A percentile compares a stretch with the other conserved stretches of the same genome.
phyloP scores from a whole-genome alignment of 2,888 invertebrate species.

The Rhamnusium bicolor region DNA sequence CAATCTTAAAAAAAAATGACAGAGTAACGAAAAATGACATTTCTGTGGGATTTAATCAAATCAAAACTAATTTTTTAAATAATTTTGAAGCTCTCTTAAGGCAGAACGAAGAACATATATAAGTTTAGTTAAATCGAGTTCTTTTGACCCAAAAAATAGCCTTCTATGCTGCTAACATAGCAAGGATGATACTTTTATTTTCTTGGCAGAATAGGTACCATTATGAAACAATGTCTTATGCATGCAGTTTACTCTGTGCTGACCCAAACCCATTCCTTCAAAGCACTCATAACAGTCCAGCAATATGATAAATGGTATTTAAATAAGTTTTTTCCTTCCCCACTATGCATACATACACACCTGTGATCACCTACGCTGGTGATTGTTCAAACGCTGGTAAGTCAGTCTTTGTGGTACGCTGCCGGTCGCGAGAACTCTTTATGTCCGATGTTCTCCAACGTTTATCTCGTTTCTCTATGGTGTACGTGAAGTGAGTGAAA shows the following conservation, averaged over 20 bases:
- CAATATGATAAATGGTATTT: constrained; percentile 4
- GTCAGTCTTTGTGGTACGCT: constrained; percentile 45
- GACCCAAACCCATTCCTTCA: background rate
- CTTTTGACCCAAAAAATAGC: too few species aligned
- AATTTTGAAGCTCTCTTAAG: too few species aligned
- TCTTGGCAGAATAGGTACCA: background rate
- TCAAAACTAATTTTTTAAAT: too few species aligned
- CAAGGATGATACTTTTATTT: too few species aligned
- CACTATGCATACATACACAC: constrained; percentile 54
- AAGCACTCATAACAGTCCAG: constrained; percentile 1
- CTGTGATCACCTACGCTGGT: constrained; percentile 52
- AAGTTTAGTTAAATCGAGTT: too few species aligned
- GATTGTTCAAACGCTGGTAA: constrained; percentile 43
- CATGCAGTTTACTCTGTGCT: background rate
- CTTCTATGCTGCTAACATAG: too few species aligned
- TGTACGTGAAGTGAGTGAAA: constrained; percentile 46
- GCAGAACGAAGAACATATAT: too few species aligned
- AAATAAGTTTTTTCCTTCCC: constrained; percentile 41
- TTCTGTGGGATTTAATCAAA: too few species aligned
- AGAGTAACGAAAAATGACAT: too few species aligned
- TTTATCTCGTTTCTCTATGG: constrained; percentile 39
- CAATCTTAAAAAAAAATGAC: too few species aligned
- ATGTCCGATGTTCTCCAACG: constrained; percentile 39
- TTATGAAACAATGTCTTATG: background rate
- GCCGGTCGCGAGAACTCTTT: constrained; percentile 30